Percentiles rank a stretch among this genome's conserved stretches.
phyloP scores from a whole-genome alignment of 2,113 vertebrate species.

The Echinops telfairi region DNA sequence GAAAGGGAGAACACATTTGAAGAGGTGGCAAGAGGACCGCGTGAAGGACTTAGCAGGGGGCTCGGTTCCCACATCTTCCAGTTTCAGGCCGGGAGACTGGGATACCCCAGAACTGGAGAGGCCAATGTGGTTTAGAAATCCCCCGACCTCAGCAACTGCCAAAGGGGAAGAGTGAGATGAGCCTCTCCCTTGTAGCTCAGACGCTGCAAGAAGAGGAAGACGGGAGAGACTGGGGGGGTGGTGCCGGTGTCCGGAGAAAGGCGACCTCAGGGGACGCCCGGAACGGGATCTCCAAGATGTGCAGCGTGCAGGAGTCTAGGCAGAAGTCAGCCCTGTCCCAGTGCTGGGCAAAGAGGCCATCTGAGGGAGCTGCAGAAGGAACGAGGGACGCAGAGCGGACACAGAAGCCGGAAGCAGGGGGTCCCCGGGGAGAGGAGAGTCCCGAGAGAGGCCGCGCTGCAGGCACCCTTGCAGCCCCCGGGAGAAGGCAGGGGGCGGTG shows the following conservation, averaged over 20 bases:
- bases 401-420: conserved; percentile 79
- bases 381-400: conserved; percentile 41
- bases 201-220: conserved; percentile 55
- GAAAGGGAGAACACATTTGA: neutral
- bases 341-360: neutral
- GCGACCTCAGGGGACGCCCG: neutral
- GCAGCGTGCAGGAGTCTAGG: neutral
- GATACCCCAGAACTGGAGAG: conserved; percentile 50
- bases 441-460: neutral
- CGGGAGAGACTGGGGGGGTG: neutral
- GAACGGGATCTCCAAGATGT: neutral
- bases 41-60: neutral
- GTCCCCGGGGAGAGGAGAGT: conserved; percentile 62
- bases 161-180: neutral
- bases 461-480: neutral
- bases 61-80: conserved; percentile 20
- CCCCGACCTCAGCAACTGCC: conserved; percentile 23
- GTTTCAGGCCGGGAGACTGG: neutral
- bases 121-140: conserved; percentile 68
- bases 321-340: conserved; percentile 42
- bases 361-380: conserved; percentile 39
- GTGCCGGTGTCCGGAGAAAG: neutral
- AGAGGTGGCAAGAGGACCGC: neutral
- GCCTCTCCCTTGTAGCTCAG: neutral
- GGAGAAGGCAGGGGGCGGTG: neutral